These are phyloP conservation scores for Anarhynchus alexandrinus DNA, from an alignment of 2,113 vertebrate species.

Conservation along the genomic window DNA sequence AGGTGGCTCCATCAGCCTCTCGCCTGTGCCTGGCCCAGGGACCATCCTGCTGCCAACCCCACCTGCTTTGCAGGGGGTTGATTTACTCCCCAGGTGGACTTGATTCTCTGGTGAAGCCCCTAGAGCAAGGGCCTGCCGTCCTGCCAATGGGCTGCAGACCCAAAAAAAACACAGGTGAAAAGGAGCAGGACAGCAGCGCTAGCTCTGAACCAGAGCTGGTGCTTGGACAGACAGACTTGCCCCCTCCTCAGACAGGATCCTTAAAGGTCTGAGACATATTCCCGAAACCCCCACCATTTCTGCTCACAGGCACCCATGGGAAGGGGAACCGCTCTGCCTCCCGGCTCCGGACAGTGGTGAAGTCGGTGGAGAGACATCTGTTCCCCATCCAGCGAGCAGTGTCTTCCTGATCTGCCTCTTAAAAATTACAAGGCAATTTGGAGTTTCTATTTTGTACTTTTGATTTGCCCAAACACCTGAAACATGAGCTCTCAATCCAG, in stretches of 20 bases:
- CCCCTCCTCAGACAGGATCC: background rate
- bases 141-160: accelerated
- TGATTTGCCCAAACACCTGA: conserved; percentile 72
- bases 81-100: background rate
- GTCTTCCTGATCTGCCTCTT: conserved; percentile 73
- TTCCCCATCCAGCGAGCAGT: conserved; percentile 59
- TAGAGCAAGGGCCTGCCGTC: background rate
- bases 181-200: background rate
- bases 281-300: background rate
- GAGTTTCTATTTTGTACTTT: conserved; percentile 67
- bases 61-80: background rate
- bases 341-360: background rate
- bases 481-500: conserved; percentile 65
- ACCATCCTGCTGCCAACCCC: background rate
- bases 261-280: background rate
- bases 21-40: background rate
- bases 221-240: background rate
- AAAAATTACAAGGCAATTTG: conserved; percentile 72
- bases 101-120: background rate
- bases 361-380: conserved; percentile 56
- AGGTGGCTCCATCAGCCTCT: background rate
- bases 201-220: background rate
- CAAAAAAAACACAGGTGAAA: background rate
- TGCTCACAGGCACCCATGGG: background rate
- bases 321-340: background rate